Evolutionary conservation across 30 jellyfish, hydroid and myxozoan species (phyloP), one percentile per base, ranked within the genome.

Genomic region (Aurelia aurita complex sp. Pacific): DNA sequence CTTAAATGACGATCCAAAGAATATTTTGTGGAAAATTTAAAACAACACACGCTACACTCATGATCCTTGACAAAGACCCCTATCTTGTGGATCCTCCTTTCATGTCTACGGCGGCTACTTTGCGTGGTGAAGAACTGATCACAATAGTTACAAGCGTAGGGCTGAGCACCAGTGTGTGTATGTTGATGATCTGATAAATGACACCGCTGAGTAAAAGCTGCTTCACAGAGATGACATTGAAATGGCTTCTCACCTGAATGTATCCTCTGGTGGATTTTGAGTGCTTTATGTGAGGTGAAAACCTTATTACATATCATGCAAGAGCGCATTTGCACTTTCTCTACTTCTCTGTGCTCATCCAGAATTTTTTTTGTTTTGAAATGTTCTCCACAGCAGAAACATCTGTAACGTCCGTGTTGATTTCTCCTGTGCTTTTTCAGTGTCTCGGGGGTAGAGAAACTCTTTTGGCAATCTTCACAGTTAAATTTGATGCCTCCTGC

Each of bases 71-170:
- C 10, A 17, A 50, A 29, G 12, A 35, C 66, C 1, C 85, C 85
- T 5, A 74, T 46, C 4, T 54, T 51, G 32, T 74, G 85, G 72
- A 74, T 55, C 52, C 32, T 32, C 9, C 43, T 51, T 29, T 74
- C 69, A 13, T 74, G 85, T 32, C 85, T 74, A 54, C 85, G 85
- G 19, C 85, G 36, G 46, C 85, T 74, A 70, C 85, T 74, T 10
- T 74, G 85, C 85, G 85, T 74, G 8, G 85, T 51, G 67, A 74
- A 74, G 46, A 70, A 17, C 19, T 43, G 67, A 55, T 55, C 66
- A 50, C 85, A 74, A 13, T 74, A 33, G 46, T 74, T 74, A 54
- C 85, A 74, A 52, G 85, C 85, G 23, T 43, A 74, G 6, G 85
- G 85, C 46, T 46, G 34, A 2, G 71, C 85, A n/a, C 85, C 85